Base-by-base conservation (phyloP, 2,113 vertebrate genomes). In the Stigmatopora argus region DNA sequence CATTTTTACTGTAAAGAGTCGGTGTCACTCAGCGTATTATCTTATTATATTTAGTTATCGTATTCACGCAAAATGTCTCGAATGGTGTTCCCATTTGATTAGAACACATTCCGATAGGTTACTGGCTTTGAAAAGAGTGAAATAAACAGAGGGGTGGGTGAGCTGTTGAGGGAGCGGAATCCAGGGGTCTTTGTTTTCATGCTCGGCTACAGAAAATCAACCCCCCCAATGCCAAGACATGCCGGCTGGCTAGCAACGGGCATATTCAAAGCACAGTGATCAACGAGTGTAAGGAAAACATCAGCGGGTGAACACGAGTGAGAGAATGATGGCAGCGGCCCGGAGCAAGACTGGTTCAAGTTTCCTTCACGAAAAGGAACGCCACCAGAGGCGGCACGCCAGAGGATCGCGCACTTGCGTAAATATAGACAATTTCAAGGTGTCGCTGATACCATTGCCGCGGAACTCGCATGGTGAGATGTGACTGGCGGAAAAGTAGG, bases 291-390 rank as follows among this genome's bases (percentile, higher is more conserved):
- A 1, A 34, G 1, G 2, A 19, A 6, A n/a, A 26, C 7, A 48
- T 44, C 56, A 15, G 1, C 53, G 26, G 23, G 53, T 31, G 23
- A 14, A 14, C 19, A 55, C 15, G 53, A 15, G 53, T 31, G 14
- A 26, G 21, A 55, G 53, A 10, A 5, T 23, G 19, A 53, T 4
- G 23, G 14, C 23, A 2, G 14, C 23, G 1, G 23, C 14, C 23
- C 14, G 6, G 13, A 69, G 68, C 83, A 79, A 51, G 69, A 78
- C 72, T 1, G 69, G 82, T 77, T 87, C 82, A 74, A 21, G 51
- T 89, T 87, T 86, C 87, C 74, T 69, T 76, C 82, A 65, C 68
- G 77, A 75, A 76, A 76, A 78, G 82, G 78, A 81, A 76, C 53
- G 73, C 70, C 74, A 78, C 13, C 4, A 78, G 67, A 71, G 68